Base-by-base conservation (phyloP, 2,888 invertebrate genomes). In the Cotesia congregata region DNA sequence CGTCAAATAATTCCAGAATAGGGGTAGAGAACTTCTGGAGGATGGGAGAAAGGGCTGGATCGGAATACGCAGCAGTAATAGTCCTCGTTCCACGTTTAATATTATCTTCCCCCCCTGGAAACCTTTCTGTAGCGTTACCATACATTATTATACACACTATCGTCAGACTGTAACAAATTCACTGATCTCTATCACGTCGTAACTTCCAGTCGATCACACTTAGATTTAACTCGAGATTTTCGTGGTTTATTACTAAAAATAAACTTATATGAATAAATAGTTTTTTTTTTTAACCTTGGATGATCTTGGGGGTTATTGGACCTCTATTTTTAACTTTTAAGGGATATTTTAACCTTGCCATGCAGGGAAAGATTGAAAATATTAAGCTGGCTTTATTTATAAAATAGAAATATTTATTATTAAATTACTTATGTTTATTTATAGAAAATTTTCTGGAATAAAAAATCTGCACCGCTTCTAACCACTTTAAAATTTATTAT, bases 1-100 rank as follows among this genome's bases (percentile, higher is more conserved):
- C 68, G 67, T 67, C 65, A 60, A 60, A 40, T 67, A 6, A 67
- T 71, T 38, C 59, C 73, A 73, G 50, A 67, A 38, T 20, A 41
- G 30, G n/a, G 20, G 6, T 30, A 30, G 15, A 30, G 59, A 73
- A 12, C 20, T 50, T 5, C 15, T 70, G 50, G 12, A 12, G 50
- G 12, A 50, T 50, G 0, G 50, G 50, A 12, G 50, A 12, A 12
- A 12, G 50, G 12, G 50, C 9, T 50, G 3, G 7, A 50, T 50
- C 50, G 7, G 50, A 50, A 50, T 50, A 50, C 50, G 50, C 50
- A 50, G 50, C 50, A 12, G 50, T 7, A 12, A 7, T 50, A 50
- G 50, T 50, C 7, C 12, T 50, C 50, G 3, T 50, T 12, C 30
- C 30, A 30, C 30, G 3, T 30, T 30, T 30, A 30, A 30, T 12